These are phyloP conservation scores for Pseudoips prasinana DNA, from an alignment of 2,888 invertebrate genomes.

Conservation along the genomic window DNA sequence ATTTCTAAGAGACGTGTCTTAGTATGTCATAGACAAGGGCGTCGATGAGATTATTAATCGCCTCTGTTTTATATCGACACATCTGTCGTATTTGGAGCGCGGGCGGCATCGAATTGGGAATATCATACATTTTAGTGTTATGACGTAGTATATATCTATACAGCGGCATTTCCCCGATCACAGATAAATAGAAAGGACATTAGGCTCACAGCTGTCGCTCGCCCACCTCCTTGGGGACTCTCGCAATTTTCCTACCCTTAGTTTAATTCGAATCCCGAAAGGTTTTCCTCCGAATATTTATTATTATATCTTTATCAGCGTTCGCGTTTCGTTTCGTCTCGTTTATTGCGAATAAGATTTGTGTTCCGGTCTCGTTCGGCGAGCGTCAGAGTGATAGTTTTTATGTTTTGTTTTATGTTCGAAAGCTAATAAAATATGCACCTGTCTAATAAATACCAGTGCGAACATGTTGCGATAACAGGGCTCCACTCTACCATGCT, in stretches of 20 bases:
- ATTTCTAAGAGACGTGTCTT: slow-evolving; percentile 22
- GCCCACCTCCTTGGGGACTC: slow-evolving; percentile 68
- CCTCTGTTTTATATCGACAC: slow-evolving; percentile 31
- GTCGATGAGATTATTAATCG: slow-evolving; percentile 39
- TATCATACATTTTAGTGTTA: slow-evolving; percentile 42
- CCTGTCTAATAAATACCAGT: slow-evolving; percentile 58
- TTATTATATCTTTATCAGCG: slow-evolving; percentile 81
- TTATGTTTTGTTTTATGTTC: slow-evolving; percentile 55
- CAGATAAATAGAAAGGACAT: slow-evolving; percentile 77
- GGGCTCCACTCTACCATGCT: slow-evolving; percentile 34
- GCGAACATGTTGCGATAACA: slow-evolving; percentile 52
- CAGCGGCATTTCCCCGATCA: slow-evolving; percentile 59
- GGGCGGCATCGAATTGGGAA: slow-evolving; percentile 30
- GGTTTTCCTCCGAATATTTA: slow-evolving; percentile 75
- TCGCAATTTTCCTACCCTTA: slow-evolving; percentile 79
- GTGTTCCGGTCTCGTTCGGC: slow-evolving; percentile 43
- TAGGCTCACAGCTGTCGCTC: slow-evolving; percentile 76
- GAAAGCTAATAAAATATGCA: slow-evolving; percentile 63
- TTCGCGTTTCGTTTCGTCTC: slow-evolving; percentile 56
- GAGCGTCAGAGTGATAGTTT: slow-evolving; percentile 52
- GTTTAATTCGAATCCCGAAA: slow-evolving; percentile 77
- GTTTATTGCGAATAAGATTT: slow-evolving; percentile 69
- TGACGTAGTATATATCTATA: slow-evolving; percentile 46
- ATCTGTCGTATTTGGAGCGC: slow-evolving; percentile 37
- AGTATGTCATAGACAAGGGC: slow-evolving; percentile 17